Evolutionary conservation across 2,797 vertebrate genomes (phyloP).

Genomic region (Tenualosa thibaudeaui): DNA sequence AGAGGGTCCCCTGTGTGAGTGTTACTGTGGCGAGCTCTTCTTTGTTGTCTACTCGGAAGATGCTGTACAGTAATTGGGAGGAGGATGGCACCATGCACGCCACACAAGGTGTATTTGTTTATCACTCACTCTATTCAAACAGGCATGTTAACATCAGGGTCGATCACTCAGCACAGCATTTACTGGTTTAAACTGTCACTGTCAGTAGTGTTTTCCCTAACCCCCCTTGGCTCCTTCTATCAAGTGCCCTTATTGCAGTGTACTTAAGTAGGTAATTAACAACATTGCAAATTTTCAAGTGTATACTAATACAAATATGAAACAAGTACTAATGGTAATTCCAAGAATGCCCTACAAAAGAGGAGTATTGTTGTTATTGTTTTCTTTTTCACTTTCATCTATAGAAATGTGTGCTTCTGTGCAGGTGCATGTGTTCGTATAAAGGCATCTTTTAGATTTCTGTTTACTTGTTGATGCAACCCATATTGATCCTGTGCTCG

Average conservation of each 20-base stretch:
- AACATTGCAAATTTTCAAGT: background rate
- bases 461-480: background rate
- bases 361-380: background rate
- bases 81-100: background rate
- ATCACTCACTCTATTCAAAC: background rate
- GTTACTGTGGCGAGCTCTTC: background rate
- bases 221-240: background rate
- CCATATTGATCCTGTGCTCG: background rate
- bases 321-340: background rate
- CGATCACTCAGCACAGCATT: background rate
- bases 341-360: background rate
- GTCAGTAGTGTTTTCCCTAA: background rate
- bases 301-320: background rate
- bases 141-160: background rate
- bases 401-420: no score
- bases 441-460: background rate
- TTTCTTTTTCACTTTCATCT: background rate
- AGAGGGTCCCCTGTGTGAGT: background rate
- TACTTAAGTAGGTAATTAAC: constrained; percentile 2
- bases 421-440: no score
- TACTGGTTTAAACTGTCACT: background rate
- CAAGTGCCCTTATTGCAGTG: background rate
- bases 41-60: background rate
- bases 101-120: constrained; percentile 17
- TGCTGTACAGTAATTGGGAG: background rate